These are phyloP conservation scores for Parapristionchus giblindavisi DNA, from an alignment of 2,888 invertebrate species.

Conservation along the genomic window DNA sequence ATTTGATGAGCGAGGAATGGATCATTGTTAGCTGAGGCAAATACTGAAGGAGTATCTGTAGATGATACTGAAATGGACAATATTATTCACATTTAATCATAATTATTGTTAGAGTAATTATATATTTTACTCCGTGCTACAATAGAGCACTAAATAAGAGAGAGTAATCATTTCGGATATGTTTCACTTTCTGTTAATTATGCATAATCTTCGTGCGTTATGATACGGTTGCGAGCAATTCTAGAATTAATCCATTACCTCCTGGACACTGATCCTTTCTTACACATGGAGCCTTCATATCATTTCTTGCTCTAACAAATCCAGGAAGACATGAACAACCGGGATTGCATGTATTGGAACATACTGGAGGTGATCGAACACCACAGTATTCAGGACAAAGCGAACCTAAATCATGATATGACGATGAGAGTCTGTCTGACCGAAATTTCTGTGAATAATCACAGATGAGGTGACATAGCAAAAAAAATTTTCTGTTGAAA, in stretches of 20 bases:
- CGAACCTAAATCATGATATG: constrained; percentile 32
- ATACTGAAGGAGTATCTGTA: neutral
- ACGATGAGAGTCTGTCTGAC: neutral
- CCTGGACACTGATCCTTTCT: constrained; percentile 49
- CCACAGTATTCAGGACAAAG: constrained; percentile 59
- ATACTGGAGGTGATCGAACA: constrained; percentile 51
- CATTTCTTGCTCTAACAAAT: constrained; percentile 50
- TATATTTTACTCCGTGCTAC: no score
- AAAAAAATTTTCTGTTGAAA: no score
- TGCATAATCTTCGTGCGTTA: no score
- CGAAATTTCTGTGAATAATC: neutral
- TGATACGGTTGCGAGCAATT: neutral
- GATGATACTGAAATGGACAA: constrained; percentile 9
- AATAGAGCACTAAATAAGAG: no score
- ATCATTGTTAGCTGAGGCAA: constrained; percentile 24
- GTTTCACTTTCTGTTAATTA: no score
- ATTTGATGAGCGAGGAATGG: constrained; percentile 37
- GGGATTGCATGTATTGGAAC: constrained; percentile 53
- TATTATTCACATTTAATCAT: neutral
- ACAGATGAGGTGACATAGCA: no score
- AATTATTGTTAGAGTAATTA: no score
- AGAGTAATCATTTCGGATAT: no score
- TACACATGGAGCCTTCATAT: constrained; percentile 55
- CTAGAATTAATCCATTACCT: neutral
- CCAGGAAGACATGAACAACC: constrained; percentile 57